phyloP scores from a whole-genome alignment of 2,888 invertebrate species.

The Athalia cordata region DNA sequence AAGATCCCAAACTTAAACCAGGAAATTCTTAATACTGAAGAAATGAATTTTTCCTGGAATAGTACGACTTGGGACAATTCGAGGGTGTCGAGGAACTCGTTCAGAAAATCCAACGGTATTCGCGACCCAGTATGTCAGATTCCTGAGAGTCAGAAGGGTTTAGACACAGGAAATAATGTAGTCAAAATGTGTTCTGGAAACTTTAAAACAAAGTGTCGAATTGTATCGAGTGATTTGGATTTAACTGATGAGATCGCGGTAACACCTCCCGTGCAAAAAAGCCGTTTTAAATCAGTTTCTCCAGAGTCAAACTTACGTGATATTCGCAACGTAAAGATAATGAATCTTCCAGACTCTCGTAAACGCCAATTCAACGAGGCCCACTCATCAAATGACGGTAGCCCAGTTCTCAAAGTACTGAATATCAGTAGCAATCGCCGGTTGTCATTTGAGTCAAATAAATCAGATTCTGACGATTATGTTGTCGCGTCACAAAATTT shows the following conservation, averaged over 20 bases:
- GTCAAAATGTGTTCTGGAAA: slow-evolving; percentile 37
- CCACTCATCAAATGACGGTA: slow-evolving; percentile 48
- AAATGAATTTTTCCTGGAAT: slow-evolving; percentile 55
- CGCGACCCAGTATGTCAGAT: neutral
- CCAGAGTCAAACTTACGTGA: slow-evolving; percentile 36
- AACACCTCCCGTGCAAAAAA: slow-evolving; percentile 32
- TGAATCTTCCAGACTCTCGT: slow-evolving; percentile 31
- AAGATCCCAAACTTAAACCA: slow-evolving; percentile 14
- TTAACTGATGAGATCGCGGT: slow-evolving; percentile 41
- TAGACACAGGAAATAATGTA: neutral
- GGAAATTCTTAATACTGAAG: slow-evolving; percentile 45
- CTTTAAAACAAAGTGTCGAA: slow-evolving; percentile 29
- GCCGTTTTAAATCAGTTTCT: slow-evolving; percentile 48
- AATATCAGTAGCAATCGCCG: slow-evolving; percentile 52
- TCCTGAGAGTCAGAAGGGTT: neutral
- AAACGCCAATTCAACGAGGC: slow-evolving; percentile 51
- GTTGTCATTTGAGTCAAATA: slow-evolving; percentile 60
- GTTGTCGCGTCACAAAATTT: slow-evolving; percentile 58
- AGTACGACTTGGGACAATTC: slow-evolving; percentile 64
- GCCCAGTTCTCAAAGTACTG: slow-evolving; percentile 57
- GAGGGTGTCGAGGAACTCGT: slow-evolving; percentile 41
- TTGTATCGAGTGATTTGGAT: slow-evolving; percentile 38
- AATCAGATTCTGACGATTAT: slow-evolving; percentile 66
- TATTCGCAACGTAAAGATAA: slow-evolving; percentile 44
- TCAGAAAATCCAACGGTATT: neutral